Evolutionary conservation across 2,888 invertebrate genomes (phyloP), one percentile per base, ranked within the genome.

Genomic region (Drosophila mayaguana): DNA sequence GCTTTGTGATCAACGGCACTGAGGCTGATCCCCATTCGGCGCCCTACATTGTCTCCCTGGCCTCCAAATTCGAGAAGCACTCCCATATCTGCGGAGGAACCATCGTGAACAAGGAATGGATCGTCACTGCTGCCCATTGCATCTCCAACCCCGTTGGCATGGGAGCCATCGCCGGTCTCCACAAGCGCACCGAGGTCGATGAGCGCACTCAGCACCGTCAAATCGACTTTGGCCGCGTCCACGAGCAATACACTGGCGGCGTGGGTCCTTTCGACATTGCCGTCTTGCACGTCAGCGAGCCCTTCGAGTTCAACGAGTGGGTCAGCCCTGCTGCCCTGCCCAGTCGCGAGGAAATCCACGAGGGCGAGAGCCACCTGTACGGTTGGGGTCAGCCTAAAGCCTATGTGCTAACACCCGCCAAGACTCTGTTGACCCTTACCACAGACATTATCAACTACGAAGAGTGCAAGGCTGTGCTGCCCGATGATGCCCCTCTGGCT

Each of bases 251-350:
- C 72, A 32, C 12, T 42, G 93, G 93, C n/a, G 91, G 91, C 4
- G 92, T 93, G n/a, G 93, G 92, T 18, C 93, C 93, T 67, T 93
- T 94, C 75, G 95, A 95, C 80, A 94, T 95, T 75, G 95, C 94
- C 34, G 60, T 95, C 2, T 76, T 95, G 64, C 90, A 90, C 71
- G 80, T 91, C 12, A 79, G 75, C 28, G 59, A 81, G 43, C 72
- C 91, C 2, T 90, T 92, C 43, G 67, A 67, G 12, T 91, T 92
- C 68, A 91, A 90, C 61, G 74, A 89, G 51, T 80, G 18, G 14
- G 92, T 93, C 8, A 82, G 89, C 53, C 86, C 93, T 7, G 92
- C 93, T 18, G 80, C 79, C 12, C 74, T 94, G 67, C 94, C 94
- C 28, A 61, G 67, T 11, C 79, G 59, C 8, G 85, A 85, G 9